A percentile compares a stretch with the other conserved stretches of the same genome.
Conservation (phyloP, 2,888 invertebrate genomes). For the Listrodromus nycthemerus region DNA sequence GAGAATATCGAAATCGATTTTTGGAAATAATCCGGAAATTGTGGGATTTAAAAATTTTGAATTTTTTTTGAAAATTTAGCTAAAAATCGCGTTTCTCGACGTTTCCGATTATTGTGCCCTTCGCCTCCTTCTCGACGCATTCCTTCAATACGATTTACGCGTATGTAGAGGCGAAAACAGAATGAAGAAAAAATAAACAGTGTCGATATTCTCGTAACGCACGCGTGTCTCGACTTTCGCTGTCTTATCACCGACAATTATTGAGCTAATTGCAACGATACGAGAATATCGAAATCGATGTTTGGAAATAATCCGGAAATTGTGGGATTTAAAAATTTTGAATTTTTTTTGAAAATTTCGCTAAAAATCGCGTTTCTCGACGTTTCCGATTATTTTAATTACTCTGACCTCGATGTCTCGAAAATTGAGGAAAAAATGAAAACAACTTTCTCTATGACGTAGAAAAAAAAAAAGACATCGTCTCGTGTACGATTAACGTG, state of each 20-base stretch:
- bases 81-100: no score
- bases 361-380: no score
- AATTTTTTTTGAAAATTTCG: no score
- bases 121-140: slow-evolving; percentile 28
- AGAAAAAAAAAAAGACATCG: no score
- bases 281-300: background rate
- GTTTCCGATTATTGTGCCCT: background rate
- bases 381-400: no score
- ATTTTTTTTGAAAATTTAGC: no score
- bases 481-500: background rate
- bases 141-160: slow-evolving; percentile 35
- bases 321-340: background rate
- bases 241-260: background rate
- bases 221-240: background rate
- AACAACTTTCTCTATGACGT: no score
- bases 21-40: background rate
- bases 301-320: background rate
- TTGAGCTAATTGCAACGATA: slow-evolving; percentile 4
- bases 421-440: no score
- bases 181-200: background rate
- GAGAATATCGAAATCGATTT: background rate
- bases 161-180: background rate
- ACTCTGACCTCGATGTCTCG: no score
- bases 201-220: background rate
- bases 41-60: no score